A percentile compares a stretch with the other conserved stretches of the same genome.
These are phyloP conservation scores for Chelonus insularis DNA, from an alignment of 1,140 invertebrate genomes.

Conservation along the genomic window DNA sequence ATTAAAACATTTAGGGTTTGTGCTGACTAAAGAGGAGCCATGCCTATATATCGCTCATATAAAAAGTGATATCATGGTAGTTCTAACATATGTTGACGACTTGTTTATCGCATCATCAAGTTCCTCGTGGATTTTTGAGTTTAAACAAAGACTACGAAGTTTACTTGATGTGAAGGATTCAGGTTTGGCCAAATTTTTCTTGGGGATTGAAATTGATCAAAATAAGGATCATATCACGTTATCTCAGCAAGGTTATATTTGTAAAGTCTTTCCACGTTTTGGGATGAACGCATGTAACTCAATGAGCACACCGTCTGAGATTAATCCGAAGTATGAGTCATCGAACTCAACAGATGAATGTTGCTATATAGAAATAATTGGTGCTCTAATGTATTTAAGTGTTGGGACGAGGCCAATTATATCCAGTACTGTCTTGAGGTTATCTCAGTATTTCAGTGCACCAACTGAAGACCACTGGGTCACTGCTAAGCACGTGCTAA, in stretches of 20 bases:
- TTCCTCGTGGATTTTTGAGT: constrained; percentile 7
- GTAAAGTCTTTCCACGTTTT: constrained; percentile 44
- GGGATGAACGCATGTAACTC: constrained; percentile 46
- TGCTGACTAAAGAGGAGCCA: not conserved
- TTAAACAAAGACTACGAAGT: constrained; percentile 24
- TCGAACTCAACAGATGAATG: not conserved
- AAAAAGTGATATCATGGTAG: not conserved
- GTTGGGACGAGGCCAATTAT: constrained; percentile 49
- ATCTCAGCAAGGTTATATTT: constrained; percentile 37
- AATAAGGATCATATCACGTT: constrained; percentile 1
- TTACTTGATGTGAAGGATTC: constrained; percentile 36
- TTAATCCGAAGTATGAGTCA: not conserved
- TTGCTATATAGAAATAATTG: constrained; percentile 40
- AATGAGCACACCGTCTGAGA: constrained; percentile 42
- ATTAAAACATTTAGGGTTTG: no score
- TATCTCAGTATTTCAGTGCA: constrained; percentile 36
- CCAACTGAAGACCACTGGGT: constrained; percentile 45
- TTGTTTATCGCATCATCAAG: constrained; percentile 40
- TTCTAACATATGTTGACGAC: constrained; percentile 45
- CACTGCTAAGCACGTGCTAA: constrained; percentile 44
- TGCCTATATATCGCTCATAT: not conserved
- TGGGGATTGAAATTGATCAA: constrained; percentile 31
- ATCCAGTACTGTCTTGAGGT: constrained; percentile 33
- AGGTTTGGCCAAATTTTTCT: constrained; percentile 25
- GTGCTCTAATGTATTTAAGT: constrained; percentile 47